A percentile compares a stretch with the other conserved stretches of the same genome.
Conservation (phyloP, 2,797 vertebrate genomes). For the Falco naumanni region DNA sequence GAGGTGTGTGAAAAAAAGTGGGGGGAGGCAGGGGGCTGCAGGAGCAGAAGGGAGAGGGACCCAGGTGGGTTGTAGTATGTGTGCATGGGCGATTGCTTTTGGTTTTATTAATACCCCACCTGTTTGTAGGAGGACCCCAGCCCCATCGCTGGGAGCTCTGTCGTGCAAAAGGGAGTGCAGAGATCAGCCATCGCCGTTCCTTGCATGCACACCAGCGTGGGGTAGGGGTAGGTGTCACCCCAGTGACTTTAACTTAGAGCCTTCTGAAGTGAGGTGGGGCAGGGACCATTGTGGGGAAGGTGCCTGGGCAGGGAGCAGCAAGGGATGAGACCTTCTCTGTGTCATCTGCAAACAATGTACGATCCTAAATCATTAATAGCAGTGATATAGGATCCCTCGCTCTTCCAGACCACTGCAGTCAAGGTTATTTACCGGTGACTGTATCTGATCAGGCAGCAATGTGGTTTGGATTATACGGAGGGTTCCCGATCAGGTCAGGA, state of each 20-base stretch:
- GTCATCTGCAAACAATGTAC: neutral
- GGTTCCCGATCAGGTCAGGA: slow-evolving; percentile 16
- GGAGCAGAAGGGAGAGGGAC: slow-evolving; percentile 2
- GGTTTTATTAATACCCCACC: neutral
- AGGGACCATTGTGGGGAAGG: neutral
- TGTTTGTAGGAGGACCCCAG: neutral
- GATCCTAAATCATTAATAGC: neutral
- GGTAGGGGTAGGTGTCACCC: neutral
- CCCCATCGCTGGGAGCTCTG: neutral
- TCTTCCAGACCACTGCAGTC: neutral
- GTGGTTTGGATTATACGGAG: slow-evolving; percentile 10
- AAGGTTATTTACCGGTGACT: slow-evolving; percentile 17
- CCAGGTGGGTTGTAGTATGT: neutral
- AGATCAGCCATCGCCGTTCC: fast-evolving
- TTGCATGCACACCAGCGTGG: fast-evolving
- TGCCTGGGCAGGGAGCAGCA: neutral
- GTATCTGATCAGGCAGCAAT: neutral
- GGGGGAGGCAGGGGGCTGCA: neutral
- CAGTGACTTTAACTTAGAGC: neutral
- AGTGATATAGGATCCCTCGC: neutral
- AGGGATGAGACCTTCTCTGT: neutral
- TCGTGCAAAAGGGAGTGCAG: fast-evolving
- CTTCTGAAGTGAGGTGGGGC: neutral
- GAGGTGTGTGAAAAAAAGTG: slow-evolving; percentile 17
- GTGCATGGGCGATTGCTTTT: neutral